Percentiles rank a stretch among this genome's conserved stretches.
phyloP scores from a whole-genome alignment of 2,113 vertebrate genomes.

The Turdus rufiventris region DNA sequence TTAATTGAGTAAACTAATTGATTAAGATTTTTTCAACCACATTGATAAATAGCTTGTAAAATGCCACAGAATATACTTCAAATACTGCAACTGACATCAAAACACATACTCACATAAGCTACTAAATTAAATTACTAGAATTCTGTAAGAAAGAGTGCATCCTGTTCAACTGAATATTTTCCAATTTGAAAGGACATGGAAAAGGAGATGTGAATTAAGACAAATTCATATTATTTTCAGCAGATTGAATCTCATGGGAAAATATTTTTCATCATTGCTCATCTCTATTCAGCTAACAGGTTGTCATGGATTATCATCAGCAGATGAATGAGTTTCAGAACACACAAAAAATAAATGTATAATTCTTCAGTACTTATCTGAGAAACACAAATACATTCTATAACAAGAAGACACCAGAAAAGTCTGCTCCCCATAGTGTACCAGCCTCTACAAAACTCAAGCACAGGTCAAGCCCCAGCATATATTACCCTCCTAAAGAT shows the following conservation, averaged over 20 bases:
- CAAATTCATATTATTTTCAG: background rate
- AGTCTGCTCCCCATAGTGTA: background rate
- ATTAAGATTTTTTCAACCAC: background rate
- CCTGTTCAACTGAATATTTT: background rate
- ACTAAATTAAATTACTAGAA: background rate
- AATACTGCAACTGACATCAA: background rate
- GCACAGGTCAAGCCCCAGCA: background rate
- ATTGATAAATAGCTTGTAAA: background rate
- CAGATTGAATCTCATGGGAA: background rate
- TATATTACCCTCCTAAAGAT: background rate
- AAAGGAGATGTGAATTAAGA: background rate
- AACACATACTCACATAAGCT: background rate
- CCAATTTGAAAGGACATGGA: background rate
- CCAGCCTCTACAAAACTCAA: background rate
- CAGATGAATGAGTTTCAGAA: background rate
- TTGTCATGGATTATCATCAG: background rate
- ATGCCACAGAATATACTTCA: background rate
- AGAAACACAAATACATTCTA: background rate
- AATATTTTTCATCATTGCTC: background rate
- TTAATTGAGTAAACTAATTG: background rate
- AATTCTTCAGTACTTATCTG: background rate
- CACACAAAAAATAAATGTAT: background rate
- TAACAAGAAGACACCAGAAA: background rate
- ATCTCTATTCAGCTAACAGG: background rate
- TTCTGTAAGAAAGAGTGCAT: background rate